These are phyloP conservation scores for Pasiphila rectangulata DNA, from an alignment of 2,888 invertebrate genomes.

Conservation along the genomic window DNA sequence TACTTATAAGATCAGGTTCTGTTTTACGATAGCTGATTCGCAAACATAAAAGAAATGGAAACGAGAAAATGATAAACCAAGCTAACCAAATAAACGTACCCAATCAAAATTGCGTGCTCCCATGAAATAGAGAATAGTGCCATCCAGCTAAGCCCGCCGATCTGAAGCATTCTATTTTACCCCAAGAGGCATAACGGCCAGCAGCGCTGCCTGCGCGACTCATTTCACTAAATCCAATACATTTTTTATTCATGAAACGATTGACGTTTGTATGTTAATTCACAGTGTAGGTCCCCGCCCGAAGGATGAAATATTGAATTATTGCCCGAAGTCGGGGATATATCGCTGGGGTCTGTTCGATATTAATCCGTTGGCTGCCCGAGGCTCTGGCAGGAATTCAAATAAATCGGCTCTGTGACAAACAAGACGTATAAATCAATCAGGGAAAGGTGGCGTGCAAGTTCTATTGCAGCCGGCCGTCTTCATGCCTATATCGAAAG, in stretches of 20 bases:
- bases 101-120: conserved; percentile 46
- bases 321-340: conserved; percentile 77
- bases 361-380: conserved; percentile 78
- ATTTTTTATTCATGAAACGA: conserved; percentile 81
- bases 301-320: conserved; percentile 80
- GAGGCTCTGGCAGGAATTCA: conserved; percentile 77
- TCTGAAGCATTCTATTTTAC: conserved; percentile 65
- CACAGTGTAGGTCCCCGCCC: conserved; percentile 71
- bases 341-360: conserved; percentile 71
- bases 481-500: conserved; percentile 58
- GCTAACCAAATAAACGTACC: conserved; percentile 9
- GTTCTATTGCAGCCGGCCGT: conserved; percentile 64
- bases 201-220: conserved; percentile 65
- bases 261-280: conserved; percentile 82
- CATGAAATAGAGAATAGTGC: conserved; percentile 50
- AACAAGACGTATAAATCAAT: conserved; percentile 82
- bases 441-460: conserved; percentile 76
- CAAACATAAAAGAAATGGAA: background rate
- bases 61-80: conserved; percentile 5
- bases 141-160: conserved; percentile 53
- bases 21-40: background rate
- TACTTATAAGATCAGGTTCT: background rate
- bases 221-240: conserved; percentile 80
- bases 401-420: conserved; percentile 80
- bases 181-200: conserved; percentile 60